Base-by-base conservation (phyloP, 2,113 vertebrate genomes). In the Heterocephalus glaber region DNA sequence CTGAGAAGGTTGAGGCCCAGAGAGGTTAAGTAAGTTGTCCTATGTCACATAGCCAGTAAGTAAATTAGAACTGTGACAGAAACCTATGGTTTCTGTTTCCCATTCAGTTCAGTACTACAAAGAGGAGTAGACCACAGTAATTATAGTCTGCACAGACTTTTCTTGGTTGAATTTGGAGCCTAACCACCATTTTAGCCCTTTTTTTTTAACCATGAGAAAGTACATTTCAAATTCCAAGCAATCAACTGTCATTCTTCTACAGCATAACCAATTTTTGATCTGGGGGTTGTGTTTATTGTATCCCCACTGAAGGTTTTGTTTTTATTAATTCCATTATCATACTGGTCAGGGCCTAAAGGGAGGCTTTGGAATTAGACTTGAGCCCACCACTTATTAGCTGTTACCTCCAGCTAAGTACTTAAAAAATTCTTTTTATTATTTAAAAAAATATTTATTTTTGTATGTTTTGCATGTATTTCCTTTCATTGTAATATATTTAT, bases 121-220 rank as follows among this genome's bases (percentile, higher is more conserved):
- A 81, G 86, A 94, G 49, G 41, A 86, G 44, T 35, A 93, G 79
- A 63, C 95, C 96, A 80, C 96, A 93, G 0, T 81, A 63, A 97
- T 96, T 93, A 96, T 19, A 94, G 89, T 86, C 86, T 93, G 4
- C 86, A 89, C 12, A 94, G 82, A 93, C n/a, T 93, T 93, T 33
- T 61, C 68, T 87, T 95, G 70, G 63, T 86, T 76, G 79, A 52
- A 65, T 58, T 94, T 96, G 17, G 54, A 95, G 74, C 86, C 90
- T 95, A 96, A 94, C 79, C 91, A 95, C 74, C 84, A 85, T 80
- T 97, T 95, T 74, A 95, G 91, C 5, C 47, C 26, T 22, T 33
- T n/a, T 20, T 38, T 30, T 65, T 56, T 61, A 92, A 56, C 38
- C 86, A 65, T 93, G 89, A 92, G 93, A 96, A 97, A 96, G 89